These are phyloP conservation scores for Coremacera marginata DNA, from an alignment of 2,888 invertebrate genomes.

Conservation along the genomic window DNA sequence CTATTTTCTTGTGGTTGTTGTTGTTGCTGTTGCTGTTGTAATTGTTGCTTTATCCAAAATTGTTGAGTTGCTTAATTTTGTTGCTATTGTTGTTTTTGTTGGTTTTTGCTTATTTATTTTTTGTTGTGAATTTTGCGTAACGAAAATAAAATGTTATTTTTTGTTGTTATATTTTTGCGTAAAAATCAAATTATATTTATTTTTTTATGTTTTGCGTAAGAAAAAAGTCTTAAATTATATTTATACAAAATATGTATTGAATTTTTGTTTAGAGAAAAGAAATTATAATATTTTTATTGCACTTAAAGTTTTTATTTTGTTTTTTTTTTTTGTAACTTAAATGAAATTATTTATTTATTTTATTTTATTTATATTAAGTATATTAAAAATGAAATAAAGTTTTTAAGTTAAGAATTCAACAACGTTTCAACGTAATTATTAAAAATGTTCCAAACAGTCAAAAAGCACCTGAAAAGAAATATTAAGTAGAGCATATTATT, in stretches of 20 bases:
- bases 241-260: not conserved
- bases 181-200: conserved; percentile 41
- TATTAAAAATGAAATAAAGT: conserved; percentile 52
- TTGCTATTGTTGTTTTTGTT: conserved; percentile 37
- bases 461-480: conserved; percentile 66
- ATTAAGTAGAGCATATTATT: not conserved
- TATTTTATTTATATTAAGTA: conserved; percentile 42
- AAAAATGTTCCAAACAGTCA: conserved; percentile 70
- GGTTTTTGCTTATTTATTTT: conserved; percentile 63
- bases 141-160: conserved; percentile 62
- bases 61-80: conserved; percentile 42
- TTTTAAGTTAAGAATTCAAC: conserved; percentile 66
- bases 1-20: conserved; percentile 45
- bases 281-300: conserved; percentile 27
- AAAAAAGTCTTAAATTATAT: conserved; percentile 1
- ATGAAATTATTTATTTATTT: conserved; percentile 54
- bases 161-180: conserved; percentile 53
- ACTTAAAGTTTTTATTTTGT: conserved; percentile 51
- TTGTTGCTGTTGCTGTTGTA: conserved; percentile 52
- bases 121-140: conserved; percentile 67
- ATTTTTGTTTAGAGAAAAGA: not conserved
- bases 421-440: conserved; percentile 70
- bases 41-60: conserved; percentile 45
- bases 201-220: not conserved
- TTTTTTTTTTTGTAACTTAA: conserved; percentile 55